Conservation (phyloP, 2,113 vertebrate genomes). For the Pelmatolapia mariae region DNA sequence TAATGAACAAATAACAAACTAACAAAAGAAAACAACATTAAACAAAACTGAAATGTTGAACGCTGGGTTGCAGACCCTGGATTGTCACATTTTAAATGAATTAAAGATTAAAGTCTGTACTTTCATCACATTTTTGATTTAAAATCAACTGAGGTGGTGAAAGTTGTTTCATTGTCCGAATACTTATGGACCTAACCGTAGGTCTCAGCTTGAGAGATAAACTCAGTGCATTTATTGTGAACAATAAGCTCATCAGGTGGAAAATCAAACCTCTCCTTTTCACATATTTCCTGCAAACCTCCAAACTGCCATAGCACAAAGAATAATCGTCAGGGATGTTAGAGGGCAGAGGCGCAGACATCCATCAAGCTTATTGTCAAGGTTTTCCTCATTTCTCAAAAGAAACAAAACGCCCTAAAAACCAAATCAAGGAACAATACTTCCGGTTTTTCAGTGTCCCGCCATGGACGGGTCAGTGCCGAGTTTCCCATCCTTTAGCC, state of each 20-base stretch:
- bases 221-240: background rate
- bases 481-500: slow-evolving; percentile 35
- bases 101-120: background rate
- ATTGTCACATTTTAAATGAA: background rate
- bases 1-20: background rate
- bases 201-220: slow-evolving; percentile 2
- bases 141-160: background rate
- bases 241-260: slow-evolving; percentile 2
- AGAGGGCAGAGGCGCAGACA: slow-evolving; percentile 34
- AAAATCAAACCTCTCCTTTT: slow-evolving; percentile 17
- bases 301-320: background rate
- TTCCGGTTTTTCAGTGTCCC: slow-evolving; percentile 26
- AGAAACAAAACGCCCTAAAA: slow-evolving; percentile 48
- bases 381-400: slow-evolving; percentile 32
- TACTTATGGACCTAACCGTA: background rate
- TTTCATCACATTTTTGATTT: background rate
- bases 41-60: background rate
- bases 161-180: background rate
- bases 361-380: slow-evolving; percentile 62
- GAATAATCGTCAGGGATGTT: slow-evolving; percentile 38
- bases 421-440: slow-evolving; percentile 42
- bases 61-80: background rate
- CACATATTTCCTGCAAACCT: background rate
- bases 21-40: rapidly evolving
- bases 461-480: slow-evolving; percentile 3